Evolutionary conservation across 2,797 vertebrate species (phyloP), one percentile per base, ranked within the genome.

Genomic region (Melanotaenia nigrans): DNA sequence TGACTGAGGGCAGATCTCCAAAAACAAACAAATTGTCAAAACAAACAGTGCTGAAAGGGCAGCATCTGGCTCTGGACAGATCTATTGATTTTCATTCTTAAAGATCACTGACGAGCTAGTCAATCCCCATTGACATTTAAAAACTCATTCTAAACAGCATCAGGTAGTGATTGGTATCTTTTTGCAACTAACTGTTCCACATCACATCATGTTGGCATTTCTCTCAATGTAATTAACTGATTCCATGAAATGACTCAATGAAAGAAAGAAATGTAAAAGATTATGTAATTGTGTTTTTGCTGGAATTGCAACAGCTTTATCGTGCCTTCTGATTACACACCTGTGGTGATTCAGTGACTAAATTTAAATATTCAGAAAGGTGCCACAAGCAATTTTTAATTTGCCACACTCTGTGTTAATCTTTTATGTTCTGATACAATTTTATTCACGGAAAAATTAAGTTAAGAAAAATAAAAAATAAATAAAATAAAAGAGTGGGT

Each of bases 81-180:
- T 33, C 16, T 40, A 66, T 62, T 51, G 71, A 77, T 56, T 40
- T 14, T 24, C 24, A 28, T 65, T 72, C 47, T 49, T 24, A 14
- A 13, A 66, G 54, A 59, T 74, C 33, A 61, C 20, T 36, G 47
- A 77, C 32, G 42, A 68, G 63, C 20, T 68, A 30, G 84, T 63
- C 53, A 66, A 81, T 85, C 61, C 68, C 55, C 59, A 22, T 35
- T 53, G 60, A 58, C 30, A 61, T 77, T 66, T 81, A 33, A 64
- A 51, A 73, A 64, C 58, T 3, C 38, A 84, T 66, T 20, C 11
- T 10, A 57, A 66, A 53, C 51, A 32, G 32, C 61, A 69, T 45
- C 7, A 57, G 40, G 9, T 3, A 12, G 2, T 16, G 55, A 22
- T 56, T 12, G 10, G 65, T 61, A 1, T 1, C 51, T 69, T 56